Evolutionary conservation across 2,888 invertebrate genomes (phyloP).

Genomic region (Lordiphosa andalusiaca): DNA sequence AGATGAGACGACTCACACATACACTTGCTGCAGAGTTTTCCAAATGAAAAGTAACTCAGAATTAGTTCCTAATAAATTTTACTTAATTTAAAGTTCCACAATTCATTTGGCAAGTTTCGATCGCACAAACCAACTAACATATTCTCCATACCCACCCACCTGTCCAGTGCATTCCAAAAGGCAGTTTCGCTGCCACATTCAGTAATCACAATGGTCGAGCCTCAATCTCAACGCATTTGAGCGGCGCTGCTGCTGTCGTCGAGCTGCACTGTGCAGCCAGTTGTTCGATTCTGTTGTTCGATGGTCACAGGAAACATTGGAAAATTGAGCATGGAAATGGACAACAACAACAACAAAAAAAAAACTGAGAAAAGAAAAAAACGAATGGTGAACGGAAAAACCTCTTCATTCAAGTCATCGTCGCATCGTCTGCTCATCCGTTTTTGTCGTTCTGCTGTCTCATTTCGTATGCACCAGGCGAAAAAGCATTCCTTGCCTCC

Average conservation of each 20-base stretch:
- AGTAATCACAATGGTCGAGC: slow-evolving; percentile 75
- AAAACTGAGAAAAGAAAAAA: slow-evolving; percentile 1
- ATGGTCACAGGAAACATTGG: slow-evolving; percentile 74
- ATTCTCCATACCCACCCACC: not conserved
- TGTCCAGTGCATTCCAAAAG: not conserved
- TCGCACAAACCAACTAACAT: not conserved
- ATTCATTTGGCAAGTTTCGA: too few species aligned
- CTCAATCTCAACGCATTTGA: slow-evolving; percentile 63
- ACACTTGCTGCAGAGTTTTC: too few species aligned
- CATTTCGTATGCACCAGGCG: slow-evolving; percentile 69
- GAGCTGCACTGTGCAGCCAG: slow-evolving; percentile 36
- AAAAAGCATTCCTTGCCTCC: slow-evolving; percentile 43
- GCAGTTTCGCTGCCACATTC: slow-evolving; percentile 43
- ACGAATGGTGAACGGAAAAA: slow-evolving; percentile 65
- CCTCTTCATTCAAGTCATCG: slow-evolving; percentile 70
- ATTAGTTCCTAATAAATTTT: too few species aligned
- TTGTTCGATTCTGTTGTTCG: slow-evolving; percentile 39
- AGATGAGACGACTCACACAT: slow-evolving; percentile 18
- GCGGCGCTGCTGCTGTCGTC: slow-evolving; percentile 16
- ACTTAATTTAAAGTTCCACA: too few species aligned
- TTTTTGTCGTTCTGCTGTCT: slow-evolving; percentile 51
- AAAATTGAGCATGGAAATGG: slow-evolving; percentile 74
- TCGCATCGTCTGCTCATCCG: slow-evolving; percentile 24
- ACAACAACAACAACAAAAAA: slow-evolving; percentile 40
- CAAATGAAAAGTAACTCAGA: too few species aligned